These are phyloP conservation scores for Hemicrepidius hirtus DNA, from an alignment of 2,888 invertebrate genomes.

Conservation along the genomic window DNA sequence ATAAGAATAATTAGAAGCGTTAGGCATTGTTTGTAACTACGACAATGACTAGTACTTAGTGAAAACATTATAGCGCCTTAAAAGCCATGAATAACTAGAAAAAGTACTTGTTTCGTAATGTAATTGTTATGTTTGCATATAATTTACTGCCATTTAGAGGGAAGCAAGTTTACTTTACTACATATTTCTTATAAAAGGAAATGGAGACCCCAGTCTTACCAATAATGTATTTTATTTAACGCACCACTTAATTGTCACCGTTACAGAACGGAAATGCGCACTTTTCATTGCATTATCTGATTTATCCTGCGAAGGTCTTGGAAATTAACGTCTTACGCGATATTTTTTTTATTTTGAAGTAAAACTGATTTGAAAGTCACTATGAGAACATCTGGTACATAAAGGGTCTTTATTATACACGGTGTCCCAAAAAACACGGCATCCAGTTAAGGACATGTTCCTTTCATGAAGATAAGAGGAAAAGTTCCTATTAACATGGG, in stretches of 20 bases:
- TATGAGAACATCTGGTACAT: too few species aligned
- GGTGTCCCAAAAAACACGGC: too few species aligned
- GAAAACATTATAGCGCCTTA: constrained; percentile 55
- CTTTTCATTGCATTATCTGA: constrained; percentile 12
- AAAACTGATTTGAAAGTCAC: too few species aligned
- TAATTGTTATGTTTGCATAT: constrained; percentile 62
- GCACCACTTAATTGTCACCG: constrained; percentile 32
- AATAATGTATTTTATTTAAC: constrained; percentile 29
- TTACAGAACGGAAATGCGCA: constrained; percentile 31
- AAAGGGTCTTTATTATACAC: too few species aligned
- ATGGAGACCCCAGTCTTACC: constrained; percentile 24
- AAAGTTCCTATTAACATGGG: too few species aligned
- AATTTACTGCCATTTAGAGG: constrained; percentile 50
- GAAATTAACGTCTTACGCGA: not conserved
- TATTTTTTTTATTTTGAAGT: not conserved
- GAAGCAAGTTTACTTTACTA: constrained; percentile 36
- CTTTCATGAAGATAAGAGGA: too few species aligned
- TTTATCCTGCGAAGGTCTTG: not conserved
- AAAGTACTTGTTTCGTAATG: constrained; percentile 64
- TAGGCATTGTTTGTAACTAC: constrained; percentile 52
- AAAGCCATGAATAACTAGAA: constrained; percentile 61
- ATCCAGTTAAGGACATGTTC: too few species aligned
- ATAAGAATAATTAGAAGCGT: constrained; percentile 52
- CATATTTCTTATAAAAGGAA: constrained; percentile 15
- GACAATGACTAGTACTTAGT: constrained; percentile 51